phyloP scores from a whole-genome alignment of 2,113 vertebrate species.

The Callospermophilus lateralis region DNA sequence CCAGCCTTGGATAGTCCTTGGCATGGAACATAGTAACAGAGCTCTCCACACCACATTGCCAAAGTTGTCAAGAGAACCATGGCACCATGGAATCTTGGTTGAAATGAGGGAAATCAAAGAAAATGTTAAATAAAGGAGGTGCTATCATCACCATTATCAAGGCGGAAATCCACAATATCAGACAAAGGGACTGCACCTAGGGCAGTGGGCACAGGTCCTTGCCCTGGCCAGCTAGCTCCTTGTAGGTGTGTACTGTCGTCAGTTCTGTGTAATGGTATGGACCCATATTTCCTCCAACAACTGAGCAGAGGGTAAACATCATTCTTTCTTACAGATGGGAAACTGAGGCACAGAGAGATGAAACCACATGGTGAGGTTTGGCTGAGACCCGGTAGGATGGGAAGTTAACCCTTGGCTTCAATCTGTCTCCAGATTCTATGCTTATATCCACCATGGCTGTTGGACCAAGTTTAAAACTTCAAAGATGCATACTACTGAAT shows the following conservation, averaged over 20 bases:
- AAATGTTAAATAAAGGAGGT: neutral
- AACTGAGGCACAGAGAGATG: neutral
- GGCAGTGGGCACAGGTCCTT: fast-evolving
- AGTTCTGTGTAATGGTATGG: neutral
- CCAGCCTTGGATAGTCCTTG: neutral
- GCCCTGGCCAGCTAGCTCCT: no score
- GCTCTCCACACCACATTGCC: neutral
- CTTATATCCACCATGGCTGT: neutral
- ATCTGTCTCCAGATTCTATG: neutral
- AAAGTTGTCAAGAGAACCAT: neutral
- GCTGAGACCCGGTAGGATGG: neutral
- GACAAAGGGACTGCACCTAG: fast-evolving
- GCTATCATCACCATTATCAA: no score
- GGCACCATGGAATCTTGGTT: neutral
- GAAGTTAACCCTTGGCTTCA: neutral
- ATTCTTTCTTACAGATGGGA: neutral
- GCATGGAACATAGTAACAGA: neutral
- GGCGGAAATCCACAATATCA: neutral
- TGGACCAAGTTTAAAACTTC: neutral
- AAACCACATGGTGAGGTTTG: neutral
- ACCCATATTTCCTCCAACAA: neutral
- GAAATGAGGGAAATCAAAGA: neutral
- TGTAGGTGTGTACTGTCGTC: neutral
- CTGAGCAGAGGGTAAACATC: neutral
- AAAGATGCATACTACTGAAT: neutral